Conservation (phyloP, 2,888 invertebrate species). For the Cyaniris semiargus region DNA sequence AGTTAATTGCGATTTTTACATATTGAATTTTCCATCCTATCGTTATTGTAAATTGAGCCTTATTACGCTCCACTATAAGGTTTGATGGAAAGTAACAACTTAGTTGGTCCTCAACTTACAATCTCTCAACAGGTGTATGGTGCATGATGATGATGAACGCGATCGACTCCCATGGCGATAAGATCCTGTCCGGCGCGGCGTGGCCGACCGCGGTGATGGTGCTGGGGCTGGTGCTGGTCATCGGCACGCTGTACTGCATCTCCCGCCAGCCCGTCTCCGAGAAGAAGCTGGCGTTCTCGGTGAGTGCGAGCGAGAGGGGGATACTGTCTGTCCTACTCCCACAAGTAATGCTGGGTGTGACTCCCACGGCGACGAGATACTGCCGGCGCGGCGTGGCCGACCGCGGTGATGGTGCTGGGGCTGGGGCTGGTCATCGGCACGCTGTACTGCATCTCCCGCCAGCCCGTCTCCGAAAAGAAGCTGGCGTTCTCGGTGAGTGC, state of each 20-base stretch:
- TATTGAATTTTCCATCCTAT: too few relatives aligned
- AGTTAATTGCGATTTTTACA: too few relatives aligned
- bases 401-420: slow-evolving; percentile 42
- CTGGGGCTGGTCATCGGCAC: slow-evolving; percentile 64
- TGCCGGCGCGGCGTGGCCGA: slow-evolving; percentile 53
- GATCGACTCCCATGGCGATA: slow-evolving; percentile 55
- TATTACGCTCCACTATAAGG: too few relatives aligned
- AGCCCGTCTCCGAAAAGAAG: slow-evolving; percentile 82
- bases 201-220: slow-evolving; percentile 45
- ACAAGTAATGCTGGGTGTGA: slow-evolving; percentile 41
- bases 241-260: slow-evolving; percentile 75
- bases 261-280: slow-evolving; percentile 83
- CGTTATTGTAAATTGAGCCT: too few relatives aligned
- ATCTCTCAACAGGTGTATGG: slow-evolving; percentile 57
- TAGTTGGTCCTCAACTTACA: background rate
- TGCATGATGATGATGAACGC: slow-evolving; percentile 63
- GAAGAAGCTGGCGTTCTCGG: slow-evolving; percentile 83
- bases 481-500: slow-evolving; percentile 82
- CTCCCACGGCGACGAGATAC: slow-evolving; percentile 53
- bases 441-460: slow-evolving; percentile 77
- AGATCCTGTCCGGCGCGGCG: slow-evolving; percentile 54
- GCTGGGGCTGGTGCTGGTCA: slow-evolving; percentile 53
- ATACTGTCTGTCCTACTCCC: background rate
- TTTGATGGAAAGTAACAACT: too few relatives aligned
- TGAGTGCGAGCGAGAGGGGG: slow-evolving; percentile 50